These are phyloP conservation scores for Vesta saturnalis DNA, from an alignment of 2,888 invertebrate genomes.

Conservation along the genomic window DNA sequence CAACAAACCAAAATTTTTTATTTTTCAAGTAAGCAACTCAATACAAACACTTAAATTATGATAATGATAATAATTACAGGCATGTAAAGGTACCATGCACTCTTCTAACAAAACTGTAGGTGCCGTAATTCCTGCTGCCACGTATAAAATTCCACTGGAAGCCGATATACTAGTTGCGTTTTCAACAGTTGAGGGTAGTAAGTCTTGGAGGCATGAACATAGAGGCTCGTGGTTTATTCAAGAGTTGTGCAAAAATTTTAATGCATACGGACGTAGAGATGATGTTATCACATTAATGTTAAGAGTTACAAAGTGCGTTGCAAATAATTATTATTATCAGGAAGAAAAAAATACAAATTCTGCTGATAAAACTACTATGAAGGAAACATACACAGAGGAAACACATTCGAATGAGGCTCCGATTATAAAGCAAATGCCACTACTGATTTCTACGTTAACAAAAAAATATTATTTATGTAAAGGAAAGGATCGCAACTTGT, in stretches of 20 bases:
- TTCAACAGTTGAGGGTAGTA: conserved; percentile 8
- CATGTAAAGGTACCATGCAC: not conserved
- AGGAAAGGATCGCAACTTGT: conserved; percentile 49
- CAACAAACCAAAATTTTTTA: conserved; percentile 4
- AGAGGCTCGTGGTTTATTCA: conserved; percentile 58
- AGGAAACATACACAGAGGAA: no score
- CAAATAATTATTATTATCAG: conserved; percentile 48
- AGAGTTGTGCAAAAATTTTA: conserved; percentile 55
- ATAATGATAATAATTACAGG: not conserved
- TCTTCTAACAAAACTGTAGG: not conserved
- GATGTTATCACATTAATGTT: conserved; percentile 54
- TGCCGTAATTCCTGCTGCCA: not conserved
- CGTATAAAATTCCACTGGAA: conserved; percentile 9
- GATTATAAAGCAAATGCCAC: conserved; percentile 53
- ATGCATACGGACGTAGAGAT: conserved; percentile 52
- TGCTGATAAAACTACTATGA: no score
- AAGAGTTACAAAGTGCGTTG: conserved; percentile 54
- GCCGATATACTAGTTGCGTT: conserved; percentile 11
- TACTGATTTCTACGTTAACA: conserved; percentile 54
- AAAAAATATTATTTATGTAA: conserved; percentile 55
- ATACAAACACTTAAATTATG: not conserved
- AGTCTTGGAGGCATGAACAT: conserved; percentile 17
- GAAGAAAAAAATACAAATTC: no score
- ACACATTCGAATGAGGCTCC: no score
- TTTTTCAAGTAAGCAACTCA: conserved; percentile 7